Conservation (phyloP, 1,140 invertebrate species). For the Drosophila subpulchrella region DNA sequence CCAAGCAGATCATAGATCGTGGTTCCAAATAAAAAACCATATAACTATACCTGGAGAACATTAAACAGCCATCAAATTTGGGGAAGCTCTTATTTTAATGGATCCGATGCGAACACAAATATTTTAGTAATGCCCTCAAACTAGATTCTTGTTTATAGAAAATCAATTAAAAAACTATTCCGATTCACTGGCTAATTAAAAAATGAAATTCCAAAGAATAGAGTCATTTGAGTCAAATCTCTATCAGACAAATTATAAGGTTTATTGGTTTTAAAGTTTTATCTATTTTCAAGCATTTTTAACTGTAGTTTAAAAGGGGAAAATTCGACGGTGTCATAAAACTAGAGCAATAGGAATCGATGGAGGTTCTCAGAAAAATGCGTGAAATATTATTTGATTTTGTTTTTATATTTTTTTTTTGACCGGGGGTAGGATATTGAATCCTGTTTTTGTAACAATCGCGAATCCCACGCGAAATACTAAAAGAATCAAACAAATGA, state of each 20-base stretch:
- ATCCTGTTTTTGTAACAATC: conserved; percentile 9
- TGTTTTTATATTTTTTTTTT: conserved; percentile 10
- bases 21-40: conserved; percentile 21
- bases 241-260: conserved; percentile 60
- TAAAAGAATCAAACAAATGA: conserved; percentile 44
- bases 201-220: conserved; percentile 78
- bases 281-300: conserved; percentile 42
- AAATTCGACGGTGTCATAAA: conserved; percentile 40
- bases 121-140: conserved; percentile 50
- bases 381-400: conserved; percentile 52
- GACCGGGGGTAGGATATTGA: conserved; percentile 2
- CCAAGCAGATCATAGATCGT: conserved; percentile 31
- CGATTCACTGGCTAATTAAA: conserved; percentile 56
- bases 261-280: conserved; percentile 63
- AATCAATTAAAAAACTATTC: conserved; percentile 81
- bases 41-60: conserved; percentile 41
- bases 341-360: conserved; percentile 37
- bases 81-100: conserved; percentile 66
- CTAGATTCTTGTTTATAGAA: conserved; percentile 54
- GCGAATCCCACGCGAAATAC: conserved; percentile 38
- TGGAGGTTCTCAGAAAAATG: conserved; percentile 6
- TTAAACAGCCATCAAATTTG: conserved; percentile 74
- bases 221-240: conserved; percentile 57
- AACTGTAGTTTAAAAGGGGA: conserved; percentile 42
- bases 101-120: conserved; percentile 34